A percentile compares a stretch with the other conserved stretches of the same genome.
These are phyloP conservation scores for Rousettus leschenaultii DNA, from an alignment of 2,113 vertebrate species.

Conservation along the genomic window DNA sequence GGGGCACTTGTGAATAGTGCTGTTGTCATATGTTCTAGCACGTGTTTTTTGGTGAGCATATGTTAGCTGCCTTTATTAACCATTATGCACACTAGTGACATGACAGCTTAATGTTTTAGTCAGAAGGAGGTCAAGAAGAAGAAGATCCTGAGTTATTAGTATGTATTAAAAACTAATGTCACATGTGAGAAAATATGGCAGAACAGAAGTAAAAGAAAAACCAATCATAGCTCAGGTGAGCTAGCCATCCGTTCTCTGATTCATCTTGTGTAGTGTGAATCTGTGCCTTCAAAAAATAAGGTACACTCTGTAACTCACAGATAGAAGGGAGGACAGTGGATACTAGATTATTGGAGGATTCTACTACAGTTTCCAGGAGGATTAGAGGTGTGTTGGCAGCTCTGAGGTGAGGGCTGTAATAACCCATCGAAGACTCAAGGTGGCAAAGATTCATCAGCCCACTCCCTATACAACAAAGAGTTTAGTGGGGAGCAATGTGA, in stretches of 20 bases:
- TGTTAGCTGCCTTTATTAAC: constrained; percentile 20
- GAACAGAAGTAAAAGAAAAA: not conserved
- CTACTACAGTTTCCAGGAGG: not conserved
- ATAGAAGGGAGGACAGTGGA: not conserved
- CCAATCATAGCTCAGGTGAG: not conserved
- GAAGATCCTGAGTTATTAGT: not conserved
- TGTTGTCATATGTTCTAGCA: not conserved
- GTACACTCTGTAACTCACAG: not conserved
- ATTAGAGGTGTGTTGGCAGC: not conserved
- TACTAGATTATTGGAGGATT: not conserved
- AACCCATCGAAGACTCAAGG: not conserved
- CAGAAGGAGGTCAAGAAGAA: not conserved
- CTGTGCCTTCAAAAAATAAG: not conserved
- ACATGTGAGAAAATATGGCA: not conserved
- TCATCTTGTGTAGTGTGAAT: not conserved
- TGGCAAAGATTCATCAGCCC: not conserved
- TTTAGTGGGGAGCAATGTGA: not conserved
- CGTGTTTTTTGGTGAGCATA: not conserved
- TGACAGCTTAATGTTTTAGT: not conserved
- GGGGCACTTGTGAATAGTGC: not conserved
- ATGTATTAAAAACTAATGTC: not conserved
- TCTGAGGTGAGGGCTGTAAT: not conserved
- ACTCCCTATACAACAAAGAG: not conserved
- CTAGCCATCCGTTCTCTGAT: not conserved
- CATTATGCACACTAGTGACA: not conserved